These are phyloP conservation scores for Maccullochella peelii DNA, from an alignment of 2,113 vertebrate species.

Conservation along the genomic window DNA sequence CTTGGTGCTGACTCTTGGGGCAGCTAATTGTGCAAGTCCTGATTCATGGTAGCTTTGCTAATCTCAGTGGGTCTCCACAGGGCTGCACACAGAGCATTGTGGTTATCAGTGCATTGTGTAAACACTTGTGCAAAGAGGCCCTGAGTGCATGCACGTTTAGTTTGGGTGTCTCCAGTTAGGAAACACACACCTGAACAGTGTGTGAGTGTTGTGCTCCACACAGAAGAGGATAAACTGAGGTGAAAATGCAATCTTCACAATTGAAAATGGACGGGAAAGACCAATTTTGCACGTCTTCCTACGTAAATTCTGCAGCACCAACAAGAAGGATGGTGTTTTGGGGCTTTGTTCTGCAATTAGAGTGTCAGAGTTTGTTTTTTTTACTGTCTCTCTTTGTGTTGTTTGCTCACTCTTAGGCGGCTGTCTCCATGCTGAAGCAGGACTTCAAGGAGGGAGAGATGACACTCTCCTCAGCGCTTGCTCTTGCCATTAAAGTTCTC, in stretches of 20 bases:
- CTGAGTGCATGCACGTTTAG: conserved; percentile 17
- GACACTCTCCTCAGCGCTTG: conserved; percentile 89
- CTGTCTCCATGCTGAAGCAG: conserved; percentile 95
- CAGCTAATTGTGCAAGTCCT: conserved; percentile 20
- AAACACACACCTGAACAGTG: conserved; percentile 31
- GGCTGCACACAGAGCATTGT: conserved; percentile 40
- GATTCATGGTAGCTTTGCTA: conserved; percentile 21
- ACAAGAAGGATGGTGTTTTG: neutral
- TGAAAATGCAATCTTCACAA: neutral
- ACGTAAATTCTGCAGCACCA: neutral
- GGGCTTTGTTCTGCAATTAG: neutral
- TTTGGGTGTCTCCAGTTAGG: neutral
- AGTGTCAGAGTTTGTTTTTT: neutral
- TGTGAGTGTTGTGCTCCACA: neutral
- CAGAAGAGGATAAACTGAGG: neutral
- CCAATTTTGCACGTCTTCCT: neutral
- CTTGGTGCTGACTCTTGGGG: conserved; percentile 33
- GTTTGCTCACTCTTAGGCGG: conserved; percentile 81
- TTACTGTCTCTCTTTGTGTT: neutral
- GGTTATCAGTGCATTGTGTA: conserved; percentile 23
- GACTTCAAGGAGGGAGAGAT: conserved; percentile 95
- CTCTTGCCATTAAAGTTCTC: conserved; percentile 92
- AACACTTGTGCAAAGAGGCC: conserved; percentile 16
- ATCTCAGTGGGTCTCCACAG: conserved; percentile 12
- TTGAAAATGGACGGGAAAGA: neutral